Percentiles rank a stretch among this genome's conserved stretches.
phyloP scores from a whole-genome alignment of 1,140 invertebrate species.

The Zaprionus tsacasi region DNA sequence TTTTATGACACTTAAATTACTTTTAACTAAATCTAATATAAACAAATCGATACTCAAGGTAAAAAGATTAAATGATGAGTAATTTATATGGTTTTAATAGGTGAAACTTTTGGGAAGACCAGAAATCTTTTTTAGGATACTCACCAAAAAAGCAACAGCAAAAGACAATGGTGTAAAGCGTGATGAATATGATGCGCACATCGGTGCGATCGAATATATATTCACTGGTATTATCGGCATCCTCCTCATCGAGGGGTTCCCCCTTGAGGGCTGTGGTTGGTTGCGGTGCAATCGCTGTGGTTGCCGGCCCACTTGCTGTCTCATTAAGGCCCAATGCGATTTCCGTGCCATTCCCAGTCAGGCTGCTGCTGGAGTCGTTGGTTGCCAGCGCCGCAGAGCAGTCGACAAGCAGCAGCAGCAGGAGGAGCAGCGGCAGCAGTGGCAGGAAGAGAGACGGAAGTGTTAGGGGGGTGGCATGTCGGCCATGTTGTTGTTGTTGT shows the following conservation, averaged over 20 bases:
- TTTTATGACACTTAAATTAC: too few relatives aligned
- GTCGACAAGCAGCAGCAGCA: conserved; percentile 19
- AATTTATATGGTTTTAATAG: too few relatives aligned
- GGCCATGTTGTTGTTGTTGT: conserved; percentile 24
- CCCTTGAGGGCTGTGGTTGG: conserved; percentile 29
- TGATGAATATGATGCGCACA: conserved; percentile 86
- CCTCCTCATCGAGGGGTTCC: conserved; percentile 48
- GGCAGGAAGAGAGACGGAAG: conserved; percentile 19
- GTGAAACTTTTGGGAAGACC: too few relatives aligned
- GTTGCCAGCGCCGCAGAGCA: conserved; percentile 28
- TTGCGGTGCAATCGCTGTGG: conserved; percentile 3
- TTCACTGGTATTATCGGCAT: conserved; percentile 73
- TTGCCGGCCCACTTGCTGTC: conserved; percentile 14
- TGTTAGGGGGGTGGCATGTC: background rate
- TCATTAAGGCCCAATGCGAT: conserved; percentile 45
- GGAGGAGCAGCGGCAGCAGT: conserved; percentile 27
- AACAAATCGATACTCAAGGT: too few relatives aligned
- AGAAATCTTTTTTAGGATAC: conserved; percentile 53
- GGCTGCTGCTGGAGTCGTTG: conserved; percentile 32
- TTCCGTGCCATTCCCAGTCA: conserved; percentile 37
- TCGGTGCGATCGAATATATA: conserved; percentile 87
- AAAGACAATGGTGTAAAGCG: conserved; percentile 87
- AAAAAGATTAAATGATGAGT: too few relatives aligned
- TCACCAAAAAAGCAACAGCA: conserved; percentile 88
- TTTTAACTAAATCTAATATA: too few relatives aligned